Evolutionary conservation across 1,140 invertebrate genomes (phyloP).

Genomic region (Rhysida immarginata): DNA sequence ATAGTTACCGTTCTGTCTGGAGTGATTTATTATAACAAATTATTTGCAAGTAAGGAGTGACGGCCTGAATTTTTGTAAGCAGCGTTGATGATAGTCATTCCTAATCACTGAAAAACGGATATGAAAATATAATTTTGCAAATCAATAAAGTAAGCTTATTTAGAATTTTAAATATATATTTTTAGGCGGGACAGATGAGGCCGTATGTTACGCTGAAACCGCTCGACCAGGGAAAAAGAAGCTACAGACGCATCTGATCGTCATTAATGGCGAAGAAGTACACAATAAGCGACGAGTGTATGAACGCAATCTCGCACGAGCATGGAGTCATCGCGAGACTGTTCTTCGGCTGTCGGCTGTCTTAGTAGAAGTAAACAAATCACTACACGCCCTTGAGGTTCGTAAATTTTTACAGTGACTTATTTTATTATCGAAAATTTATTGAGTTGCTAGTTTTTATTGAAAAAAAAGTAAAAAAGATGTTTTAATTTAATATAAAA

Average conservation of each 20-base stretch:
- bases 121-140: too few relatives aligned
- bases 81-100: too few relatives aligned
- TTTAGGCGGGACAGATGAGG: conserved; percentile 7
- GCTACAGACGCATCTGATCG: conserved; percentile 8
- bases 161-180: neutral
- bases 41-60: too few relatives aligned
- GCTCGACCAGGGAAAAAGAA: conserved; percentile 4
- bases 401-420: neutral
- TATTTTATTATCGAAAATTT: neutral
- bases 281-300: neutral
- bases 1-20: too few relatives aligned
- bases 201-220: conserved; percentile 9
- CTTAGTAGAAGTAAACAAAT: conserved; percentile 2
- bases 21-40: too few relatives aligned
- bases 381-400: neutral
- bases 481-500: too few relatives aligned
- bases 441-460: neutral
- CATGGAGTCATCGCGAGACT: conserved; percentile 6
- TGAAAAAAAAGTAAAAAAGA: too few relatives aligned
- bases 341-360: conserved; percentile 5
- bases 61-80: too few relatives aligned
- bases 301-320: conserved; percentile 5
- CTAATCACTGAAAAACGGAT: too few relatives aligned
- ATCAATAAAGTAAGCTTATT: neutral
- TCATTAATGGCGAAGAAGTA: conserved; percentile 8